Evolutionary conservation across 2,113 vertebrate genomes (phyloP), one percentile per base, ranked within the genome.

Genomic region (Tragulus kanchil): DNA sequence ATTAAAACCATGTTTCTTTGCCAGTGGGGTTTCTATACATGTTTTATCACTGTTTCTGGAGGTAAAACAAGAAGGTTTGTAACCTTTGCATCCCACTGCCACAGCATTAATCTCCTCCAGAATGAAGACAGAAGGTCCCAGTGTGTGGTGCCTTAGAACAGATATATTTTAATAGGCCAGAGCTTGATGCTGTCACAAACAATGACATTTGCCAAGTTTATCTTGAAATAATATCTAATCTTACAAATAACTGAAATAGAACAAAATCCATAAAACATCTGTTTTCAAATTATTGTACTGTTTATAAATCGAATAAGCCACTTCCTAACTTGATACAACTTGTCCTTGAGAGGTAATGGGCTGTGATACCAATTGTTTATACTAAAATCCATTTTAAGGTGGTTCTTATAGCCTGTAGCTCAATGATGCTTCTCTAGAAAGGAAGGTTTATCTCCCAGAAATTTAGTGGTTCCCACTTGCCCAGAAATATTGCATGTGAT

Each of bases 241-340:
- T 97, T 94, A 73, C 9, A 95, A 95, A 85, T 89, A 96, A 89
- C 26, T 75, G 3, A 79, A 97, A 97, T 84, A 31, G 96, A 90
- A 96, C 52, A 85, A 90, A 45, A 84, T 94, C 58, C 79, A 97
- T 28, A 95, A 54, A 84, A 84, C 9, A 90, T 75, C 93, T 10
- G 4, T 93, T 97, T 97, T 31, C 73, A 91, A 95, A 67, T 91
- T 94, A 90, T 97, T 96, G 90, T 96, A 97, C 95, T 90, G 3
- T 88, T n/a, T 94, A 7, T 15, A 96, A 95, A 84, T 92, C 52
- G 58, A 95, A 81, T n/a, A 13, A 96, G 11, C 59, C 31, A 81
- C 36, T 96, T 93, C 28, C 17, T 93, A 93, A 61, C 42, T 85
- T 42, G 97, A 84, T 94, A 36, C 77, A 67, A 56, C 85, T 93